These are phyloP conservation scores for Rallus limicola DNA, from an alignment of 2,113 vertebrate genomes.

Conservation along the genomic window DNA sequence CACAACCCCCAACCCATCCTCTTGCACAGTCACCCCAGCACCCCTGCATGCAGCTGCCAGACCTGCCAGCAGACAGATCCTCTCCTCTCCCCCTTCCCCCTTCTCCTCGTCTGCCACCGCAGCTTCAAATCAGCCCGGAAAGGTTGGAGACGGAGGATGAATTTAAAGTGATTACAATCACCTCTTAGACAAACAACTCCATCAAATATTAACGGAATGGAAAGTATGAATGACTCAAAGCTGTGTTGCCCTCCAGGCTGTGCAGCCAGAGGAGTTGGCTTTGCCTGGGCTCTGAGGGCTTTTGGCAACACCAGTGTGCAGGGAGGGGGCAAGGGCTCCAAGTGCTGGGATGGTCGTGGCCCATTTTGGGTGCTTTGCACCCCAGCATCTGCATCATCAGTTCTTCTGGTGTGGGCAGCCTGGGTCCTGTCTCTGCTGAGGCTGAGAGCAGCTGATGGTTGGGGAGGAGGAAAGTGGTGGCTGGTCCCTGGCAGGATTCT, in stretches of 20 bases:
- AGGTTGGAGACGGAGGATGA: conserved; percentile 68
- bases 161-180: conserved; percentile 74
- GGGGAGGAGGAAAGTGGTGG: background rate
- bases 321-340: background rate
- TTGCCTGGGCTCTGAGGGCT: background rate
- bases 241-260: conserved; percentile 27
- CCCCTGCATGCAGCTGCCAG: background rate
- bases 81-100: background rate
- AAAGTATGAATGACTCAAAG: conserved; percentile 38
- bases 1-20: accelerated
- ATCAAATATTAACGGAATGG: conserved; percentile 64
- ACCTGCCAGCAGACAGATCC: background rate
- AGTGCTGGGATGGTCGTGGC: background rate
- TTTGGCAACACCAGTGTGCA: accelerated
- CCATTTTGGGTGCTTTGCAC: background rate
- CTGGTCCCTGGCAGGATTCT: background rate
- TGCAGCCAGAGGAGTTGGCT: background rate
- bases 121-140: conserved; percentile 58
- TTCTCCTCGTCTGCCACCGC: background rate
- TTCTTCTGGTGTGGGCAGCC: background rate
- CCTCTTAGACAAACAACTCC: conserved; percentile 71
- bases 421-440: background rate
- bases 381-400: background rate
- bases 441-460: background rate
- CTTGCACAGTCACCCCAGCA: accelerated